A percentile compares a stretch with the other conserved stretches of the same genome.
These are phyloP conservation scores for Teleogryllus occipitalis DNA, from an alignment of 1,140 invertebrate genomes.

Conservation along the genomic window DNA sequence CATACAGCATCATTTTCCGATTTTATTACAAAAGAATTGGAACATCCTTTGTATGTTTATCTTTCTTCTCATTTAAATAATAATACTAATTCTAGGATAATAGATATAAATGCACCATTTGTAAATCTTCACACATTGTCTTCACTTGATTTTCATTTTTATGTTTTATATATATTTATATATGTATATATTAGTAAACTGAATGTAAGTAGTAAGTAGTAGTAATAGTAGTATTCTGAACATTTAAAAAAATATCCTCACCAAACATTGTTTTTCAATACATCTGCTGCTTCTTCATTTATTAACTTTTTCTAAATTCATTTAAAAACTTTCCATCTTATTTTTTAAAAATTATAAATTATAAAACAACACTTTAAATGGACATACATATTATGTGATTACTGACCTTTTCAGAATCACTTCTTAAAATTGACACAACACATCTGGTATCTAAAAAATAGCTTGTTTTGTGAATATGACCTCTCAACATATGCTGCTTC, in stretches of 20 bases:
- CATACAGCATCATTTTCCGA: neutral
- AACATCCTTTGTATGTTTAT: constrained; percentile 5
- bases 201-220: neutral
- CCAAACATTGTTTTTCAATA: neutral
- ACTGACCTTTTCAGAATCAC: neutral
- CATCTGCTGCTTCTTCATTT: neutral
- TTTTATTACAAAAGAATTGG: neutral
- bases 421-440: neutral
- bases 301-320: constrained; percentile 1
- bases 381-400: neutral
- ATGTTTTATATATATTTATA: neutral
- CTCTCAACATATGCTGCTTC: neutral
- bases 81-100: neutral
- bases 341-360: constrained; percentile 6
- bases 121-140: neutral
- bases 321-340: neutral
- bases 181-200: constrained; percentile 6
- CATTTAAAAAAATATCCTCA: constrained; percentile 6
- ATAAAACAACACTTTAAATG: constrained; percentile 3
- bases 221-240: neutral
- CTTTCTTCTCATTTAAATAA: constrained; percentile 6
- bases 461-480: neutral
- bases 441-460: neutral
- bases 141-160: neutral
- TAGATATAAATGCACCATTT: constrained; percentile 1